A percentile compares a stretch with the other conserved stretches of the same genome.
These are phyloP conservation scores for Conus betulinus DNA, from an alignment of 1,140 invertebrate genomes.

Conservation along the genomic window DNA sequence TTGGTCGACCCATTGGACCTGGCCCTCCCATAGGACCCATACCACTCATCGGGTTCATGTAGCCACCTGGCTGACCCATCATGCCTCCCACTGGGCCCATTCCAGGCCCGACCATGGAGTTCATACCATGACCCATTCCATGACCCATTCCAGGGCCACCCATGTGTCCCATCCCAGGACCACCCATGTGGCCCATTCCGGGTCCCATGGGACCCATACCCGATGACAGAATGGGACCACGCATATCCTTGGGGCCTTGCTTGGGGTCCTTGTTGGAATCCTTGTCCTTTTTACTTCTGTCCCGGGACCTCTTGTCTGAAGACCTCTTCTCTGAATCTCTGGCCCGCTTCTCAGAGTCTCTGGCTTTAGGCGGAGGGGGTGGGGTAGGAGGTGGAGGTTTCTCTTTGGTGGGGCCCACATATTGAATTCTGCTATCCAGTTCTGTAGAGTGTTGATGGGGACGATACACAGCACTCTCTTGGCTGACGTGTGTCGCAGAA, in stretches of 20 bases:
- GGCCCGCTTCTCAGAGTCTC: conserved; percentile 4
- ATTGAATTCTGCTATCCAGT: conserved; percentile 98
- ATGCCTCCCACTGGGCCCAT: conserved; percentile 28
- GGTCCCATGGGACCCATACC: conserved; percentile 21
- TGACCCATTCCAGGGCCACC: conserved; percentile 26
- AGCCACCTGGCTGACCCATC: conserved; percentile 17
- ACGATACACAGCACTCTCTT: conserved; percentile 96
- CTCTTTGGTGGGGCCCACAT: conserved; percentile 89
- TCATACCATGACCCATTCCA: background rate
- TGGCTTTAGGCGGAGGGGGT: conserved; percentile 14
- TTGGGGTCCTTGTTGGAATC: background rate
- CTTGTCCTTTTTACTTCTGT: conserved; percentile 23
- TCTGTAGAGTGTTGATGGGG: conserved; percentile 99
- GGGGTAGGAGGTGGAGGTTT: conserved; percentile 29
- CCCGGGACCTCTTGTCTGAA: background rate
- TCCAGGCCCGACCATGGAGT: conserved; percentile 17
- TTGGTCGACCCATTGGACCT: conserved; percentile 20
- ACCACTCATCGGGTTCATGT: conserved; percentile 17
- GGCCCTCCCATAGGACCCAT: conserved; percentile 1
- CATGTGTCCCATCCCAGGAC: conserved; percentile 27
- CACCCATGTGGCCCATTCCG: conserved; percentile 26
- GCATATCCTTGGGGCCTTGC: background rate
- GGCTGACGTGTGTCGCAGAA: conserved; percentile 91
- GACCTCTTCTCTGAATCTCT: background rate
- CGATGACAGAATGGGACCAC: background rate